Conservation (phyloP, 2,888 invertebrate species). For the Lepidocyrtoides sp. region DNA sequence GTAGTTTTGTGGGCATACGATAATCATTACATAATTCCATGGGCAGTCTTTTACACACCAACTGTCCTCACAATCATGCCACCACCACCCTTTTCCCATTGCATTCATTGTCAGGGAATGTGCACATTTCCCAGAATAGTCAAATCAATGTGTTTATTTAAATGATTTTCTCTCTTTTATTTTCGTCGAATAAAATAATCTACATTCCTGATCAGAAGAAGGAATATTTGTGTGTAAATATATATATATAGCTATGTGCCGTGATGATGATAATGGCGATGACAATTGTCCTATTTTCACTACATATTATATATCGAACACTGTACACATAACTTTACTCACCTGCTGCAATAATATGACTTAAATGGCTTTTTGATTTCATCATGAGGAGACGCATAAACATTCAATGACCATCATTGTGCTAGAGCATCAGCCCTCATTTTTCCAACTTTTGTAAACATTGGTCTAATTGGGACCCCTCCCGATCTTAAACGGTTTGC, state of each 20-base stretch:
- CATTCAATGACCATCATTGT: background rate
- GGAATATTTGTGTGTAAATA: background rate
- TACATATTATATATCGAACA: background rate
- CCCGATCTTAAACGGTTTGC: slow-evolving; percentile 77
- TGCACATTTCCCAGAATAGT: slow-evolving; percentile 38
- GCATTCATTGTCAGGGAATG: background rate
- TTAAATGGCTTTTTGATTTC: slow-evolving; percentile 80
- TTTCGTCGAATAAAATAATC: slow-evolving; percentile 37
- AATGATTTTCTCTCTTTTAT: slow-evolving; percentile 22
- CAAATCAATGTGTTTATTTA: slow-evolving; percentile 6
- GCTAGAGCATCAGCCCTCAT: slow-evolving; percentile 55
- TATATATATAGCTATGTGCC: background rate
- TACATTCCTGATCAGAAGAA: slow-evolving; percentile 46
- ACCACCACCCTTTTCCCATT: slow-evolving; percentile 43
- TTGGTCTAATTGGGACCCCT: slow-evolving; percentile 81
- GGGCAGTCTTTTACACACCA: slow-evolving; percentile 22
- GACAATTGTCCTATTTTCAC: background rate
- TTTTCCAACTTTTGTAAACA: slow-evolving; percentile 80
- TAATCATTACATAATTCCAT: slow-evolving; percentile 44
- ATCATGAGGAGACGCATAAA: slow-evolving; percentile 62
- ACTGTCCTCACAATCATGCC: background rate
- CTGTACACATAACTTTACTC: slow-evolving; percentile 51
- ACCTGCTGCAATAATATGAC: slow-evolving; percentile 75
- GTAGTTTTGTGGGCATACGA: too few species aligned
- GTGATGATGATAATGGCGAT: background rate